These are phyloP conservation scores for Pangasianodon gigas DNA, from an alignment of 2,113 vertebrate genomes.

Conservation along the genomic window DNA sequence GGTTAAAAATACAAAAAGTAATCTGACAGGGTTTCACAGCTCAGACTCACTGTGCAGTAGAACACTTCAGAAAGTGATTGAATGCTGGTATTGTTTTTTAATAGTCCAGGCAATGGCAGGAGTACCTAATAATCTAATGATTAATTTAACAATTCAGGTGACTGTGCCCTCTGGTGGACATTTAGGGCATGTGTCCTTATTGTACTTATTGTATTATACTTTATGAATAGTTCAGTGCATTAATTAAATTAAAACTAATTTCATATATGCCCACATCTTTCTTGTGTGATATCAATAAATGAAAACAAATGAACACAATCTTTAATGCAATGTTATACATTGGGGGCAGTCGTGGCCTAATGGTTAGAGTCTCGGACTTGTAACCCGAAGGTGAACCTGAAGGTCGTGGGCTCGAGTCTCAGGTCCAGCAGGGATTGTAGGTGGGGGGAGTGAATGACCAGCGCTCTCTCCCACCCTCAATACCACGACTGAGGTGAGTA, in stretches of 20 bases:
- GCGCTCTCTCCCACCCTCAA: too few relatives aligned
- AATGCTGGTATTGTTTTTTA: background rate
- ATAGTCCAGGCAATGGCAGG: background rate
- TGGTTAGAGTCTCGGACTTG: too few relatives aligned
- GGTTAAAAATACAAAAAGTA: background rate
- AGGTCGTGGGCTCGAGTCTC: too few relatives aligned
- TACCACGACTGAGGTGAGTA: too few relatives aligned
- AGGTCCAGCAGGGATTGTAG: too few relatives aligned
- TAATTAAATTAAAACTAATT: background rate
- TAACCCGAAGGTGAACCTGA: too few relatives aligned
- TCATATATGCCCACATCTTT: background rate
- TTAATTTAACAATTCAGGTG: background rate
- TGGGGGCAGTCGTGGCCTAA: too few relatives aligned
- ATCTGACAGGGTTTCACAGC: background rate
- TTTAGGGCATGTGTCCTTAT: background rate
- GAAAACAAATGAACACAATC: slow-evolving; percentile 1
- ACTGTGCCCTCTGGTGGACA: background rate
- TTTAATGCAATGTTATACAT: background rate
- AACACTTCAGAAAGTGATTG: background rate
- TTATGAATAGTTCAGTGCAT: background rate
- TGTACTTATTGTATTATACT: too few relatives aligned
- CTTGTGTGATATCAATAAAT: background rate
- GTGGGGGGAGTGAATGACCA: too few relatives aligned
- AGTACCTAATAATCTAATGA: background rate
- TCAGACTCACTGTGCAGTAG: background rate